Percentiles rank a stretch among this genome's conserved stretches.
Evolutionary conservation across 2,797 vertebrate genomes (phyloP).

Genomic region (Melopsittacus undulatus): DNA sequence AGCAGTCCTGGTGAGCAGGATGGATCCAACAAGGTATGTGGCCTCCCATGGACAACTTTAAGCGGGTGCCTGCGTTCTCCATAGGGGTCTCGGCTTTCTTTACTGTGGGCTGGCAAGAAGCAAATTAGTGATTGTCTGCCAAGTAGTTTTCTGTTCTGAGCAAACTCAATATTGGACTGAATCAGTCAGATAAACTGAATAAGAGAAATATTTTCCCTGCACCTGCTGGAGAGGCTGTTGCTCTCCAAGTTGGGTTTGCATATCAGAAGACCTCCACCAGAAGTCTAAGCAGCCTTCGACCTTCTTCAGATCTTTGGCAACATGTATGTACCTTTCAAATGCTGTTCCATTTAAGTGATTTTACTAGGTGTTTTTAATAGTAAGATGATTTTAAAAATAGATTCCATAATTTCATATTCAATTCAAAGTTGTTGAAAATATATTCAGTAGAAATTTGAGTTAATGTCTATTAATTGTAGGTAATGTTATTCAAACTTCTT

Average conservation of each 20-base stretch:
- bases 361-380: neutral
- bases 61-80: fast-evolving
- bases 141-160: constrained; percentile 12
- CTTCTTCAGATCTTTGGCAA: neutral
- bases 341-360: neutral
- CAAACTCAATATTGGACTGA: neutral
- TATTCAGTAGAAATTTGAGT: neutral
- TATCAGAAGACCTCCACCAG: constrained; percentile 11
- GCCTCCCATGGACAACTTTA: neutral
- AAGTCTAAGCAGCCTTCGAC: constrained; percentile 30
- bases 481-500: neutral
- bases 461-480: neutral
- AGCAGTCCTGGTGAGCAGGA: neutral
- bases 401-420: neutral
- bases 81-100: neutral
- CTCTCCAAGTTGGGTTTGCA: constrained; percentile 13
- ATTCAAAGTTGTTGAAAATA: neutral
- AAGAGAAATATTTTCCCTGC: constrained; percentile 43
- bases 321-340: neutral
- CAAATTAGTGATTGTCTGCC: neutral
- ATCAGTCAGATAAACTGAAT: constrained; percentile 12
- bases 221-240: constrained; percentile 50
- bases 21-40: neutral
- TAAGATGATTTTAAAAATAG: neutral
- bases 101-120: neutral